Conservation (phyloP, 2,113 vertebrate genomes). For the Oryzias curvinotus region DNA sequence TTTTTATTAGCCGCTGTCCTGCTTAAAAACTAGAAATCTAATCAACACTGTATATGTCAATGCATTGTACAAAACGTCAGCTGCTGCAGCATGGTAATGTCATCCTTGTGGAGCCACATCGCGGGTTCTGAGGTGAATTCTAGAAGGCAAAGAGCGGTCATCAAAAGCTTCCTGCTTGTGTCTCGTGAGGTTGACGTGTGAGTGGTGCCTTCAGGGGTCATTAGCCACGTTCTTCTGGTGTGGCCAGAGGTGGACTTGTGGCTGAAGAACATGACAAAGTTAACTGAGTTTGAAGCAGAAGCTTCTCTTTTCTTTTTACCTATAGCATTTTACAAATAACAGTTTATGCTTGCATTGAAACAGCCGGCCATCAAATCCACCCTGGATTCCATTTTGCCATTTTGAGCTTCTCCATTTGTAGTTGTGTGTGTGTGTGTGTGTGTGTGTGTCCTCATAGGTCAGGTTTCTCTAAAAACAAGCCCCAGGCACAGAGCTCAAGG, state of each 20-base stretch:
- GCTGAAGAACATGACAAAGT: slow-evolving; percentile 13
- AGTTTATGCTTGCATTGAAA: slow-evolving; percentile 34
- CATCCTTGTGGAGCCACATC: not conserved
- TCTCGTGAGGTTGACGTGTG: slow-evolving; percentile 33
- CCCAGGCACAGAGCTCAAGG: slow-evolving; percentile 69
- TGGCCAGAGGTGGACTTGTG: slow-evolving; percentile 57
- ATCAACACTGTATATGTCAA: too few species aligned
- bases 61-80: slow-evolving; percentile 2
- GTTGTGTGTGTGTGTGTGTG: slow-evolving; percentile 52
- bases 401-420: slow-evolving; percentile 70
- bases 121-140: slow-evolving; percentile 16
- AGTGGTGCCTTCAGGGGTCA: slow-evolving; percentile 36
- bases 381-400: slow-evolving; percentile 59
- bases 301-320: slow-evolving; percentile 22
- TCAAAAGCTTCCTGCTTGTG: slow-evolving; percentile 58
- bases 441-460: slow-evolving; percentile 70
- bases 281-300: not conserved
- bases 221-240: slow-evolving; percentile 46
- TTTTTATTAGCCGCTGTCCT: slow-evolving; percentile 5
- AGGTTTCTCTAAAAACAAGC: slow-evolving; percentile 73
- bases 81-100: slow-evolving; percentile 2
- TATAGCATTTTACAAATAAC: slow-evolving; percentile 36
- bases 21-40: not conserved
- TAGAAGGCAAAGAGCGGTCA: slow-evolving; percentile 46
- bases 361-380: slow-evolving; percentile 52